These are phyloP conservation scores for Pyrrhosoma nymphula DNA, from an alignment of 2,888 invertebrate species.

Conservation along the genomic window DNA sequence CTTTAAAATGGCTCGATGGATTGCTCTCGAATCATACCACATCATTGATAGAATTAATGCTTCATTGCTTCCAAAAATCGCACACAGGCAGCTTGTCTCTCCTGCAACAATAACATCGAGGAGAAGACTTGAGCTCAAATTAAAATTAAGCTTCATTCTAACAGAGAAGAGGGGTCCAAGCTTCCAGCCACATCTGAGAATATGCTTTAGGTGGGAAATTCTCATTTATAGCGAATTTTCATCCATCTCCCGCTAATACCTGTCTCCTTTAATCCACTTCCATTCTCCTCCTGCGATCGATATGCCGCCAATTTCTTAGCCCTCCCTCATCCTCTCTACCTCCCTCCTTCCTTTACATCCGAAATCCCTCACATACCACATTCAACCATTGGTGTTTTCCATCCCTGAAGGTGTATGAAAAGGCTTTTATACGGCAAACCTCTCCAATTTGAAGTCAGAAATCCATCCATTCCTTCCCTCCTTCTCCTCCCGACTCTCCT, in stretches of 20 bases:
- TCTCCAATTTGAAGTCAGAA: slow-evolving; percentile 66
- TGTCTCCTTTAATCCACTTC: neutral
- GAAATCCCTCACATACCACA: neutral
- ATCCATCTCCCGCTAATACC: neutral
- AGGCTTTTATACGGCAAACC: slow-evolving; percentile 53
- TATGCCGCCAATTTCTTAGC: neutral
- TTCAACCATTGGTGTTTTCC: neutral
- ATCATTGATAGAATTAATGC: too few relatives aligned
- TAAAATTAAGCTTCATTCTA: too few relatives aligned
- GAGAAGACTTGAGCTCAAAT: too few relatives aligned
- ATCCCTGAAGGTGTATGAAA: slow-evolving; percentile 39
- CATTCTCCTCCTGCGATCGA: neutral
- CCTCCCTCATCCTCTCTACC: neutral
- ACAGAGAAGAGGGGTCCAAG: too few relatives aligned
- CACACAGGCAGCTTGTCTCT: too few relatives aligned
- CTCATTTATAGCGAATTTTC: neutral
- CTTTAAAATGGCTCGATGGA: too few relatives aligned
- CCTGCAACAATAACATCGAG: too few relatives aligned
- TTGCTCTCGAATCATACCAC: too few relatives aligned
- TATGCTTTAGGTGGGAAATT: neutral
- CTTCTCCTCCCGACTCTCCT: neutral
- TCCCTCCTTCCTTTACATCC: neutral
- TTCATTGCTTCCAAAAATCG: too few relatives aligned
- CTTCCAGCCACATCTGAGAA: too few relatives aligned
- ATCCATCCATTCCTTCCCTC: slow-evolving; percentile 56